Evolutionary conservation across 30 jellyfish, hydroid and myxozoan species (phyloP), one percentile per base, ranked within the genome.

Genomic region (Pelagia noctiluca): DNA sequence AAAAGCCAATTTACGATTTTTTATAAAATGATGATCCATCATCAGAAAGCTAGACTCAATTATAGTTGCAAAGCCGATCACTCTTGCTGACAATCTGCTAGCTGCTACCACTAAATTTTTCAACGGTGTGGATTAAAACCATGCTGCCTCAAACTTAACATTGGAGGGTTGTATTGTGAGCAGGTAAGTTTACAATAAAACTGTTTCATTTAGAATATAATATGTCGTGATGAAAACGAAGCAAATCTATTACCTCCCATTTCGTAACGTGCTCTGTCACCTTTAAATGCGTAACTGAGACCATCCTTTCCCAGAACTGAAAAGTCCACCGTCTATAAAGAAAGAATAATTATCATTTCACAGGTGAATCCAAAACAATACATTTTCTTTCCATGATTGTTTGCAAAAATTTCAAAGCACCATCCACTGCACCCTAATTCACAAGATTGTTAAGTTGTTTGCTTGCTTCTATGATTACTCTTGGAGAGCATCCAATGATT

Each of bases 251-350:
- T 67, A 80, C 97, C 80, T 64, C 42, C 52, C n/a, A 34, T 48
- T 50, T 88, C 97, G 32, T 88, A 72, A 30, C 83, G 93, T 16
- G 65, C 23, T 10, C 80, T 26, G 13, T 88, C 97, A 21, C 97
- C 97, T n/a, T 80, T 68, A 49, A 76, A 88, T 18, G 24, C 30
- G 33, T 86, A 90, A 0, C 87, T 13, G 16, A 4, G 38, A 34
- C 77, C 69, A 50, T 69, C 63, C 28, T 37, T 77, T 3, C 89
- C 97, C 28, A 33, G 61, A 28, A 84, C 84, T n/a, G 57, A 72
- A 73, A 84, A 57, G 4, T 72, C 77, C 12, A 75, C 52, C 0
- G 94, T 26, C 94, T 84, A 57, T 10, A 68, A 50, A 32, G 0
- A 30, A 36, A n/a, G 49, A 64, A 23, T 10, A 60, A 60, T 60